Evolutionary conservation across 2,888 invertebrate species (phyloP).

Genomic region (Halictus ligatus): DNA sequence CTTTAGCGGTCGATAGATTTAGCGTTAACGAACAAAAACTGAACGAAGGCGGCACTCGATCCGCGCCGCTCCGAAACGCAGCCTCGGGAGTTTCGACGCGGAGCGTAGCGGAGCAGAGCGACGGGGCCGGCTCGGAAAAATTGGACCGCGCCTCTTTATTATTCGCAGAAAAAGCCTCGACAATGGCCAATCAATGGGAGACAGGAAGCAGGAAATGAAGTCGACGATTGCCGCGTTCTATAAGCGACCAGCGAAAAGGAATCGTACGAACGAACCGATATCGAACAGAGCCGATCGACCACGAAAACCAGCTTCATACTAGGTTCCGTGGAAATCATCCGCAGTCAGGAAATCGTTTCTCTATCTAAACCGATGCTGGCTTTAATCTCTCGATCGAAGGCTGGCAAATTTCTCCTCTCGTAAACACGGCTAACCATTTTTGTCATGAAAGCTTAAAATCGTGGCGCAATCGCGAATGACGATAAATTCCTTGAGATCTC

Average conservation of each 20-base stretch:
- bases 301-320: not conserved
- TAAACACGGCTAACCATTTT: not conserved
- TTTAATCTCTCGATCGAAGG: too few relatives aligned
- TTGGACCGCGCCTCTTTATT: slow-evolving; percentile 56
- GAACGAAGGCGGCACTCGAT: too few relatives aligned
- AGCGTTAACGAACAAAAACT: not conserved
- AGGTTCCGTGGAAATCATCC: not conserved
- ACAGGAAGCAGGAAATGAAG: slow-evolving; percentile 56
- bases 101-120: not conserved
- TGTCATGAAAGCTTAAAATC: not conserved
- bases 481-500: not conserved
- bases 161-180: slow-evolving; percentile 55
- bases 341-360: not conserved
- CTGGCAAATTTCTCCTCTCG: too few relatives aligned
- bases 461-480: not conserved
- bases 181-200: slow-evolving; percentile 51
- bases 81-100: slow-evolving; percentile 3
- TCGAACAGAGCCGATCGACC: not conserved
- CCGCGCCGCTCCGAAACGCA: too few relatives aligned
- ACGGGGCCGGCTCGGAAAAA: slow-evolving; percentile 28
- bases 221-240: slow-evolving; percentile 18
- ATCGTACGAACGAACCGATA: not conserved
- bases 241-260: not conserved
- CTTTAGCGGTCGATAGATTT: too few relatives aligned
- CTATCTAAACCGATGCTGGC: not conserved